A percentile compares a stretch with the other conserved stretches of the same genome.
Evolutionary conservation across 2,888 invertebrate genomes (phyloP).

Genomic region (Ecdyonurus torrentis): DNA sequence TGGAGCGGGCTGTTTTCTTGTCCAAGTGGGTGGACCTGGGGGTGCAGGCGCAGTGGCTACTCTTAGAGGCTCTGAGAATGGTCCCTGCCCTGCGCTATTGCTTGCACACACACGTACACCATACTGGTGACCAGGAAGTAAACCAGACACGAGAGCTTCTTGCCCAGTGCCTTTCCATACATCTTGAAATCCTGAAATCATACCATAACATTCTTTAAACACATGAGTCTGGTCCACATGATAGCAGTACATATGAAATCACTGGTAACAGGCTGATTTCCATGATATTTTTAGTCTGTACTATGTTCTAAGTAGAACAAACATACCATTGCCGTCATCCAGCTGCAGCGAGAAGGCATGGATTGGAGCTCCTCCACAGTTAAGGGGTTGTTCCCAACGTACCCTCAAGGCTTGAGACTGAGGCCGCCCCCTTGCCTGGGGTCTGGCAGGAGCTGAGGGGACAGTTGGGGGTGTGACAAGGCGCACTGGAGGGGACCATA

Average conservation of each 20-base stretch:
- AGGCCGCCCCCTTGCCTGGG: conserved; percentile 61
- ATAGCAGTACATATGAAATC: not conserved
- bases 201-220: too few species aligned
- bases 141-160: not conserved
- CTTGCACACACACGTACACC: not conserved
- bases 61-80: not conserved
- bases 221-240: not conserved
- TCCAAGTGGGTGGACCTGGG: not conserved
- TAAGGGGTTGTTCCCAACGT: conserved; percentile 64
- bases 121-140: not conserved
- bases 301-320: not conserved
- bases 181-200: conserved; percentile 38
- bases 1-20: not conserved
- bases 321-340: conserved; percentile 35
- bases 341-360: conserved; percentile 51
- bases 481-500: conserved; percentile 63
- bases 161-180: conserved; percentile 22
- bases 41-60: not conserved
- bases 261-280: not conserved
- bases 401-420: conserved; percentile 65
- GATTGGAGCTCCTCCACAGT: conserved; percentile 57
- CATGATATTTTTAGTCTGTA: too few species aligned
- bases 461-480: conserved; percentile 64
- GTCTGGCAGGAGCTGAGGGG: conserved; percentile 61
- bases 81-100: not conserved